phyloP scores from a whole-genome alignment of 2,113 vertebrate species.

The Oophaga pumilio region DNA sequence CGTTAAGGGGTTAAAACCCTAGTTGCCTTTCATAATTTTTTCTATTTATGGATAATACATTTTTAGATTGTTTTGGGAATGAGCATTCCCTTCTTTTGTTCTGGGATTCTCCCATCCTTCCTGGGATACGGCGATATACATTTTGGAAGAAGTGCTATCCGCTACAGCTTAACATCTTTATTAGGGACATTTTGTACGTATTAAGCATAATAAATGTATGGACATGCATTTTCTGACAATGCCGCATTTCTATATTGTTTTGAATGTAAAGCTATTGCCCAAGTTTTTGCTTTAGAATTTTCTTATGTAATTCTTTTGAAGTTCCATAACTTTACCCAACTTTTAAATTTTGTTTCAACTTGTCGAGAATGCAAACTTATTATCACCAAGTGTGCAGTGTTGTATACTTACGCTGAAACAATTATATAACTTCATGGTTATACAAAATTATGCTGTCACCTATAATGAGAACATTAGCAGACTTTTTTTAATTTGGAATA shows the following conservation, averaged over 20 bases:
- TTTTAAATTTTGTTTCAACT: constrained; percentile 35
- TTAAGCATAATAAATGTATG: too few species aligned
- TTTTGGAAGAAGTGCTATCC: too few species aligned
- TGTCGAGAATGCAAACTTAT: constrained; percentile 14
- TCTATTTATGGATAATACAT: too few species aligned
- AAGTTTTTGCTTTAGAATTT: constrained; percentile 6
- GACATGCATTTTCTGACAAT: too few species aligned
- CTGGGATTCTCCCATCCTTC: too few species aligned
- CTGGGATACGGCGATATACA: too few species aligned
- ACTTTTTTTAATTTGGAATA: not conserved
- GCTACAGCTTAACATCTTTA: too few species aligned
- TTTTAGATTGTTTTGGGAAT: too few species aligned
- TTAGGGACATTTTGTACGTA: too few species aligned
- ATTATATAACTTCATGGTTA: not conserved
- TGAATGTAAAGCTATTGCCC: not conserved
- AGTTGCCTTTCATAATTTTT: too few species aligned
- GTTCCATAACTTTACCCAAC: not conserved
- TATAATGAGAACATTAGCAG: not conserved
- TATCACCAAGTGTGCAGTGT: not conserved
- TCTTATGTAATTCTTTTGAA: constrained; percentile 11
- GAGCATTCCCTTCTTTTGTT: too few species aligned
- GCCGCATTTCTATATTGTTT: not conserved
- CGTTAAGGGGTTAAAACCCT: too few species aligned
- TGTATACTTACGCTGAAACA: constrained; percentile 7
- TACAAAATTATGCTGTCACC: constrained; percentile 1